These are phyloP conservation scores for Wasmannia auropunctata DNA, from an alignment of 1,140 invertebrate species.

Conservation along the genomic window DNA sequence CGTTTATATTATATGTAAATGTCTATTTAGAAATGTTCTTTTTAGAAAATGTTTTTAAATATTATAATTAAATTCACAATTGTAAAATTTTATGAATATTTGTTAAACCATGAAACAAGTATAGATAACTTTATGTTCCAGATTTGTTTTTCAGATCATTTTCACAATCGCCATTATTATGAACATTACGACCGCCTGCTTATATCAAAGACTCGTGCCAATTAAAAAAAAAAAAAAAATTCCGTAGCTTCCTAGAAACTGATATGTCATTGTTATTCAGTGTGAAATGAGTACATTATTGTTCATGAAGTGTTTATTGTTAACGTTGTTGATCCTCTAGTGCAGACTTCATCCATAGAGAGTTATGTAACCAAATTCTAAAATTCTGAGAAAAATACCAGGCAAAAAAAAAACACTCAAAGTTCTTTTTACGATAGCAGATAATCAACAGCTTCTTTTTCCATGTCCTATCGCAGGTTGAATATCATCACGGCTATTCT, in stretches of 20 bases:
- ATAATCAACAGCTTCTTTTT: background rate
- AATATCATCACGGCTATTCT: background rate
- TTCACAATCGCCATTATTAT: background rate
- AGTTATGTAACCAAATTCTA: background rate
- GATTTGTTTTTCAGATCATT: background rate
- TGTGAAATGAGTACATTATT: slow-evolving; percentile 1
- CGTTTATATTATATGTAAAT: too few relatives aligned
- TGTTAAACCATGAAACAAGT: background rate
- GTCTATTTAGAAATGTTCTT: too few relatives aligned
- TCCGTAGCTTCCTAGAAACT: background rate
- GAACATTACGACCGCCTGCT: background rate
- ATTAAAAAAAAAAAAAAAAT: background rate
- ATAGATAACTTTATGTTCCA: background rate
- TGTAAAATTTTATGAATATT: background rate
- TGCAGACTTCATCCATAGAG: background rate
- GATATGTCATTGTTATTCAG: background rate
- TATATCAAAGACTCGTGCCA: background rate
- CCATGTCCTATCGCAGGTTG: background rate
- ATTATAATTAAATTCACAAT: background rate
- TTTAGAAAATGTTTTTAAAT: background rate
- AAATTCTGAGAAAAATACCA: slow-evolving; percentile 34
- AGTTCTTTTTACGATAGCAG: background rate
- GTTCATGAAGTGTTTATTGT: slow-evolving; percentile 30
- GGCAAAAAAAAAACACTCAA: slow-evolving; percentile 6
- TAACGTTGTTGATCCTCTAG: background rate